Evolutionary conservation across 2,113 vertebrate species (phyloP), one percentile per base, ranked within the genome.

Genomic region (Ceyx margarethae): DNA sequence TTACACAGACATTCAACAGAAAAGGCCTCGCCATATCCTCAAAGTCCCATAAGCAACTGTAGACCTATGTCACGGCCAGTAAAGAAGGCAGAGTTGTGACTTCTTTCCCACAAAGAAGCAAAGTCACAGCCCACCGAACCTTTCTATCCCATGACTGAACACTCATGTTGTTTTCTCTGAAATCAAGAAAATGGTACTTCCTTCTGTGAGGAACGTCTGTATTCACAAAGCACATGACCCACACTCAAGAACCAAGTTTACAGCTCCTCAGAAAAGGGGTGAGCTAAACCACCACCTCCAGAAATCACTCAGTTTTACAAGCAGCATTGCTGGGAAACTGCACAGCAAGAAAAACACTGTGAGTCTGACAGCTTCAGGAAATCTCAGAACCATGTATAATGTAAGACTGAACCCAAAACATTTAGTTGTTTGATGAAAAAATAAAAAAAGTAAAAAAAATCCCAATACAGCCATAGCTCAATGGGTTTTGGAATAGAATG

Each of bases 1-100:
- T 95, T 95, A 95, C 93, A 94, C 84, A 92, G 93, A 96, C 96
- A 97, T 96, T 96, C 95, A 97, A 96, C 93, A 94, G 96, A 94
- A 96, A 96, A 96, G 96, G 93, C 94, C 91, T 95, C 48, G 21
- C 94, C 93, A 67, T 97, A 97, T 90, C 95, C 96, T 94, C 95
- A 65, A 87, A 96, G 88, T 94, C 97, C 95, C 97, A 96, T 48
- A 95, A 97, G 97, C 95, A 96, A 96, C 96, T 97, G 95, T 64
- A 94, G 91, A 73, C 94, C 95, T 91, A 79, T 94, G 92, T 89
- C 95, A 96, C 79, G 93, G 94, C 91, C 93, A 95, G 94, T 56
- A 74, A 91, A 91, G 85, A 58, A 77, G 91, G 95, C 87, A 93
- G 89, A 90, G 72, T 88, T 92, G 79, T 64, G 87, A 92, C 42